Percentiles rank a stretch among this genome's conserved stretches.
Evolutionary conservation across 2,888 invertebrate species (phyloP).

Genomic region (Noctua janthe): DNA sequence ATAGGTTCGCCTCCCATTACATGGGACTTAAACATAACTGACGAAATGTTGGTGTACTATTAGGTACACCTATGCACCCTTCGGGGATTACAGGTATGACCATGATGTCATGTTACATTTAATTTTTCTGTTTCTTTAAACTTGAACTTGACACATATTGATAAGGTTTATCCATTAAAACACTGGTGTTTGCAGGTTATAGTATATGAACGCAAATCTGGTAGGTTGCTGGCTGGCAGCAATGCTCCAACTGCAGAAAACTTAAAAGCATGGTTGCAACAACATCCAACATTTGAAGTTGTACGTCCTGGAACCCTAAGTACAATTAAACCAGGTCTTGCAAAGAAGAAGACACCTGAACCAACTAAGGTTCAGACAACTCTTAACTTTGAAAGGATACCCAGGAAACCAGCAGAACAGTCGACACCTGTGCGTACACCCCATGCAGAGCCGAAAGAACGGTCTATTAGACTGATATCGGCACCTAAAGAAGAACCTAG

Average conservation of each 20-base stretch:
- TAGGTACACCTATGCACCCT: neutral
- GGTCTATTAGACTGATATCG: conserved; percentile 68
- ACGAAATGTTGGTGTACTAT: neutral
- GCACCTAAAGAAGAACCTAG: conserved; percentile 69
- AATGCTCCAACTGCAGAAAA: conserved; percentile 95
- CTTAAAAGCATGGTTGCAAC: conserved; percentile 95
- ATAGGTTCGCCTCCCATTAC: neutral
- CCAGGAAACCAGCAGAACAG: conserved; percentile 78
- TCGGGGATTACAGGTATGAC: neutral
- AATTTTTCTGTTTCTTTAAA: neutral
- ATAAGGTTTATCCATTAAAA: neutral
- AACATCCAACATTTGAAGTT: conserved; percentile 97
- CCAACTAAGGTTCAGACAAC: conserved; percentile 86
- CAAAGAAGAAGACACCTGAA: conserved; percentile 79
- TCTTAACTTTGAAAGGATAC: conserved; percentile 86
- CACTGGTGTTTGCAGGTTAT: conserved; percentile 89
- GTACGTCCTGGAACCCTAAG: conserved; percentile 92
- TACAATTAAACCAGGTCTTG: conserved; percentile 82
- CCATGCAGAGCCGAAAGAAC: conserved; percentile 73
- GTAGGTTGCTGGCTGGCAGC: conserved; percentile 93
- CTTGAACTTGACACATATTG: neutral
- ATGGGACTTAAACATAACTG: neutral
- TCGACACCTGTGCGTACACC: conserved; percentile 67
- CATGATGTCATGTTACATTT: neutral
- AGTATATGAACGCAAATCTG: conserved; percentile 95